phyloP scores from a whole-genome alignment of 1,140 invertebrate genomes.

The Calosoma granatense region DNA sequence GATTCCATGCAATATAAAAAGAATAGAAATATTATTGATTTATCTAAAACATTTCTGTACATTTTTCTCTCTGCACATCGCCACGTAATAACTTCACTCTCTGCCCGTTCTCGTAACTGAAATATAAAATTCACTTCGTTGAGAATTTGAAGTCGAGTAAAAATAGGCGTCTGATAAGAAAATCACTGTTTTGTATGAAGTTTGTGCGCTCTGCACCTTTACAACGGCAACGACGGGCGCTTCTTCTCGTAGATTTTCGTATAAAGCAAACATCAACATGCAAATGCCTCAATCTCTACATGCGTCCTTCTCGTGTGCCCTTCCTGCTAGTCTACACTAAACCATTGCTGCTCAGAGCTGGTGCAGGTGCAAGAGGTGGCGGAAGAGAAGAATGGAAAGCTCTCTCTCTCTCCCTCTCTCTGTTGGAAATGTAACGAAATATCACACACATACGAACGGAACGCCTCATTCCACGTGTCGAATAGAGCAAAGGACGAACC shows the following conservation, averaged over 20 bases:
- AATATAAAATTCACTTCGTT: conserved; percentile 3
- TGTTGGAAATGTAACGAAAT: no score
- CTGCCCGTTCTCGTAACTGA: neutral
- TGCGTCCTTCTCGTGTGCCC: neutral
- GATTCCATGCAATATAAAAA: no score
- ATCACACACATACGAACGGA: no score
- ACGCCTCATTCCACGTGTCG: no score
- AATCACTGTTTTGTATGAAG: conserved; percentile 5
- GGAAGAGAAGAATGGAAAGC: no score
- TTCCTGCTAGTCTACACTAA: no score
- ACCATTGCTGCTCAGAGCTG: no score
- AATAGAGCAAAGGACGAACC: no score
- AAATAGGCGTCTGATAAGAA: conserved; percentile 5
- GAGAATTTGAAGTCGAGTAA: neutral
- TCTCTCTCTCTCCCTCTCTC: no score
- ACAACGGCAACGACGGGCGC: neutral
- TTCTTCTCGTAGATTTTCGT: neutral
- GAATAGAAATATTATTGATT: no score
- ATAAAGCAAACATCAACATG: conserved; percentile 9
- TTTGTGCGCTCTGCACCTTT: conserved; percentile 5
- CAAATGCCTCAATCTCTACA: conserved; percentile 4
- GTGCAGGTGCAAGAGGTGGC: no score
- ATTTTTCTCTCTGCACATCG: neutral
- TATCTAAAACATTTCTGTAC: neutral
- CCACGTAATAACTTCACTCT: neutral